Evolutionary conservation across 2,888 invertebrate genomes (phyloP).

Genomic region (Ormyrus labotus): DNA sequence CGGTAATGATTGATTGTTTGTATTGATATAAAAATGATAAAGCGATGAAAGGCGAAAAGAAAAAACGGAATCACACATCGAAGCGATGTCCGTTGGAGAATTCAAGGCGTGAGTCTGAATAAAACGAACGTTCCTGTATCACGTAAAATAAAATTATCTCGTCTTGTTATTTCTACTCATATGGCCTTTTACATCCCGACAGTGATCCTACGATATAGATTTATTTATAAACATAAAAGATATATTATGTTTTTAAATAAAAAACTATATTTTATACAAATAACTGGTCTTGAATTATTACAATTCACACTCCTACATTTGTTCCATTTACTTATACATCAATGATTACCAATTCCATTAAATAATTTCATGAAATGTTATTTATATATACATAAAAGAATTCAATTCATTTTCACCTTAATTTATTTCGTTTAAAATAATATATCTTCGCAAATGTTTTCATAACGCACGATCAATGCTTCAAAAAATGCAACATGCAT

Average conservation of each 20-base stretch:
- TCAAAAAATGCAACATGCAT: too few species aligned
- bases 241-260: conserved; percentile 10
- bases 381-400: neutral
- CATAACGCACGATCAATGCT: too few species aligned
- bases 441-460: too few species aligned
- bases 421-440: neutral
- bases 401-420: neutral
- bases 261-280: conserved; percentile 7
- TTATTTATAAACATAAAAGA: neutral
- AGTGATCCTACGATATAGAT: neutral
- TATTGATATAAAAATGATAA: conserved; percentile 1
- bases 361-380: neutral
- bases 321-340: too few species aligned
- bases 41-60: conserved; percentile 25
- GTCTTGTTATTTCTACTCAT: conserved; percentile 25
- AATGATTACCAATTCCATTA: neutral
- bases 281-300: neutral
- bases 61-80: conserved; percentile 18
- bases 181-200: neutral
- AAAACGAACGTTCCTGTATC: conserved; percentile 58
- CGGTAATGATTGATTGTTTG: conserved; percentile 48
- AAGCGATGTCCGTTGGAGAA: conserved; percentile 28
- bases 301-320: too few species aligned
- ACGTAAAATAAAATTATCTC: conserved; percentile 22
- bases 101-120: conserved; percentile 51